A percentile compares a stretch with the other conserved stretches of the same genome.
phyloP scores from a whole-genome alignment of 2,888 invertebrate genomes.

The Melieria picta region DNA sequence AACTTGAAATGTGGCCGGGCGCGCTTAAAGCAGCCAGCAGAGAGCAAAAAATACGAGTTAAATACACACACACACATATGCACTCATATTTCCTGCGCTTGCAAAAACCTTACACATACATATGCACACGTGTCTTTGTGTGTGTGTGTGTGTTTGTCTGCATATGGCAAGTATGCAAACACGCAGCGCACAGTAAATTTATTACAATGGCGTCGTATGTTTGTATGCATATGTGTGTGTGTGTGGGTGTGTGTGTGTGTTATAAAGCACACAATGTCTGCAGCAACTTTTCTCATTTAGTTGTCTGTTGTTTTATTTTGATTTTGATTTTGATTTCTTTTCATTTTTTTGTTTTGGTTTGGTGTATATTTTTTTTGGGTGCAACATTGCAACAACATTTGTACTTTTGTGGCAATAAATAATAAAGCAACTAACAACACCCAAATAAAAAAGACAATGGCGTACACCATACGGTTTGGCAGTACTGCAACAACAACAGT shows the following conservation, averaged over 20 bases:
- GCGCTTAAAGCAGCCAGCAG: not conserved
- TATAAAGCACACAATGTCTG: not conserved
- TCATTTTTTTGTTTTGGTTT: constrained; percentile 11
- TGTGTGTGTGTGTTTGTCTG: not conserved
- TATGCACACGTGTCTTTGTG: not conserved
- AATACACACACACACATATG: not conserved
- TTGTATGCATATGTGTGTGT: not conserved
- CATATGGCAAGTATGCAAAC: constrained; percentile 1
- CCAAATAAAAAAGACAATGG: too few relatives aligned
- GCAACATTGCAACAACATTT: too few relatives aligned
- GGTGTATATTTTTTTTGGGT: constrained; percentile 7
- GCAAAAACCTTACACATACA: not conserved
- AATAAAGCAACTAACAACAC: too few relatives aligned
- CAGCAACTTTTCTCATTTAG: constrained; percentile 24
- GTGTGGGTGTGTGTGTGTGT: not conserved
- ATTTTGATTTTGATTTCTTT: constrained; percentile 4
- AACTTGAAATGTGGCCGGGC: too few relatives aligned
- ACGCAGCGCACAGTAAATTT: not conserved
- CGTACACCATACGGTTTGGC: too few relatives aligned
- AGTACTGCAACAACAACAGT: too few relatives aligned
- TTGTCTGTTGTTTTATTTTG: constrained; percentile 4
- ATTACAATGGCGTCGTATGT: not conserved
- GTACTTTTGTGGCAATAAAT: too few relatives aligned
- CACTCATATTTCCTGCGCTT: not conserved
- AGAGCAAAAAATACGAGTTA: not conserved